A percentile compares a stretch with the other conserved stretches of the same genome.
phyloP scores from a whole-genome alignment of 2,888 invertebrate species.

The Ichneumoninae sp. region DNA sequence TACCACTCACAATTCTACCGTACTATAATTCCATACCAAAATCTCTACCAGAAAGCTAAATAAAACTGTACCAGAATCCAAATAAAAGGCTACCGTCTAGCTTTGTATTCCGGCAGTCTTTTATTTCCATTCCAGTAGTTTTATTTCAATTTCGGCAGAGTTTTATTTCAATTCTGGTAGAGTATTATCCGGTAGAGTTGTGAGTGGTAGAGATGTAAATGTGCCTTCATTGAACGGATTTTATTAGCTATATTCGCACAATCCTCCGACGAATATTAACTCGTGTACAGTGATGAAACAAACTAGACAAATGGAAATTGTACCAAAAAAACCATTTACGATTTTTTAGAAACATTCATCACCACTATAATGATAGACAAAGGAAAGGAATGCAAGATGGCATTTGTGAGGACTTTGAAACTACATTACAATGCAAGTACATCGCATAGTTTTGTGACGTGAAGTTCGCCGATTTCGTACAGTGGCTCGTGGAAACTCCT shows the following conservation, averaged over 20 bases:
- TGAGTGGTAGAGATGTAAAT: too few relatives aligned
- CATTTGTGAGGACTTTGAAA: constrained; percentile 61
- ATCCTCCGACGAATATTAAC: background rate
- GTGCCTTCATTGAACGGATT: background rate
- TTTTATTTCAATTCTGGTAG: too few relatives aligned
- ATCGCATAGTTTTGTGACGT: constrained; percentile 11
- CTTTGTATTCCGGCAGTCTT: too few relatives aligned
- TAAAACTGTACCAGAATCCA: too few relatives aligned
- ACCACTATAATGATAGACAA: background rate
- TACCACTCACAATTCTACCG: too few relatives aligned
- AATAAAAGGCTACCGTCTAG: too few relatives aligned
- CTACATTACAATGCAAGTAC: constrained; percentile 26
- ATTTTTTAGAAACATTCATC: background rate
- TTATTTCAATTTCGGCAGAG: too few relatives aligned
- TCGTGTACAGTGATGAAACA: background rate
- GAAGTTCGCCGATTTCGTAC: constrained; percentile 34
- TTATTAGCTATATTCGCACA: background rate
- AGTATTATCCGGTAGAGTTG: too few relatives aligned
- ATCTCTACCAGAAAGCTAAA: too few relatives aligned
- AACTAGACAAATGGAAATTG: background rate
- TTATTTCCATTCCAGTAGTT: too few relatives aligned
- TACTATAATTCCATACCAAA: too few relatives aligned
- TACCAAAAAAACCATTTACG: background rate
- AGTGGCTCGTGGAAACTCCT: constrained; percentile 18
- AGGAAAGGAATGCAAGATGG: constrained; percentile 28